Evolutionary conservation across 2,888 invertebrate species (phyloP), one percentile per base, ranked within the genome.

Genomic region (Mythimna loreyi): DNA sequence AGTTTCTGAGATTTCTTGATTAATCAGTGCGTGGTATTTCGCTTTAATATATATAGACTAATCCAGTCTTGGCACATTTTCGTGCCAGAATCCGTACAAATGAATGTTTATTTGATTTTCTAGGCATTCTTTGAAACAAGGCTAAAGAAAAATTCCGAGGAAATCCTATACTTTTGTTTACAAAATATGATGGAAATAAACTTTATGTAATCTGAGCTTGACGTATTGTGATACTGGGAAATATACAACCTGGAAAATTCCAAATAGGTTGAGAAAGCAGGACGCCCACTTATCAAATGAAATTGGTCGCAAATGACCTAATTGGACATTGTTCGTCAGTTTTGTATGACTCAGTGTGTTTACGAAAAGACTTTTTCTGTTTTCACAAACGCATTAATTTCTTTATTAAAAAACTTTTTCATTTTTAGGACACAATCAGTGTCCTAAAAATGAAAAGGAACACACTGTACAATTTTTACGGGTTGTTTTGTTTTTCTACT

Each of bases 381-480:
- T 82, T 80, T 74, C 53, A 69, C 71, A 57, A 63, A 70, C 62
- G 53, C 67, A 74, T 74, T 83, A 59, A 72, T 67, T 63, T 72
- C 56, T 84, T 76, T 84, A 82, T 84, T 78, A 82, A 84, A 82
- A 86, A 84, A 84, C 73, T 84, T 82, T 68, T 59, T 67, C 68
- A 56, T 83, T 80, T 79, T 73, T 67, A 58, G 66, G 75, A 59
- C 61, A 69, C 25, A n/a, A n/a, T n/a, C n/a, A n/a, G n/a, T n/a
- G n/a, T n/a, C n/a, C n/a, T n/a, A n/a, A n/a, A n/a, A n/a, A n/a
- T 59, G 77, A 76, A 78, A 56, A 52, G 63, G 62, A 59, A 67
- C 56, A 40, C 36, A 16, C 19, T 59, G 36, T 75, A n/a, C 52
- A 52, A 71, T 67, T 23, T 58, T 53, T 70, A 33, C 16, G 43